Evolutionary conservation across 2,797 vertebrate species (phyloP), one percentile per base, ranked within the genome.

Genomic region (Chrysocyon brachyurus): DNA sequence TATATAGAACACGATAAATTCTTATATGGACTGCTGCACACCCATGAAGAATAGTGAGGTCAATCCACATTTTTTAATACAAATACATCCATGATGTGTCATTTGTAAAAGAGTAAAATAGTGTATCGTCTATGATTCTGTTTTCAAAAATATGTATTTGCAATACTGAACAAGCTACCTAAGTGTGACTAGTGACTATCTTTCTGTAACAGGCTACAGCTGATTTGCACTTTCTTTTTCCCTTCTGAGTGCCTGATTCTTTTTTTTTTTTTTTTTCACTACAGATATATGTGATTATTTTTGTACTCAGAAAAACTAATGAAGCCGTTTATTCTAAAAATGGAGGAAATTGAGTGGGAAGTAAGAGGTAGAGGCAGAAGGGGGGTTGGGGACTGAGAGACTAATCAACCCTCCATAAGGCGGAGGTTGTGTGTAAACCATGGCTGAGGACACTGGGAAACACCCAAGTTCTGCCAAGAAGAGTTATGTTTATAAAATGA

Each of bases 241-340:
- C 21, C 63, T 70, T 81, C 64, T 40, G 22, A 61, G 85, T 49
- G 12, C 14, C 28, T 36, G 52, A 40, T 87, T 90, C 16, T 94
- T 56, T 66, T 33, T n/a, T 33, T n/a, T 33, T n/a, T 33, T 33
- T 64, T 82, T 89, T 57, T 49, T 52, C 46, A 59, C 5, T 26
- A 90, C 33, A 68, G 86, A 33, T 19, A 59, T 57, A 17, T 33
- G 49, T 52, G 33, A 49, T 73, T 82, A 83, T n/a, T n/a, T 78
- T 75, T 92, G 31, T 86, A 90, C 78, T 83, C 70, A 95, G 57
- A 63, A 88, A 78, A 63, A 72, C 16, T 75, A 79, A 81, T 36
- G 54, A 92, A 64, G 52, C 31, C 57, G 1, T 77, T 88, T 56
- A 85, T 70, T 73, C 64, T 81, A 63, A 54, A 96, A 83, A 87